Base-by-base conservation (phyloP, 2,888 invertebrate genomes). In the Drosophila buzzatii region DNA sequence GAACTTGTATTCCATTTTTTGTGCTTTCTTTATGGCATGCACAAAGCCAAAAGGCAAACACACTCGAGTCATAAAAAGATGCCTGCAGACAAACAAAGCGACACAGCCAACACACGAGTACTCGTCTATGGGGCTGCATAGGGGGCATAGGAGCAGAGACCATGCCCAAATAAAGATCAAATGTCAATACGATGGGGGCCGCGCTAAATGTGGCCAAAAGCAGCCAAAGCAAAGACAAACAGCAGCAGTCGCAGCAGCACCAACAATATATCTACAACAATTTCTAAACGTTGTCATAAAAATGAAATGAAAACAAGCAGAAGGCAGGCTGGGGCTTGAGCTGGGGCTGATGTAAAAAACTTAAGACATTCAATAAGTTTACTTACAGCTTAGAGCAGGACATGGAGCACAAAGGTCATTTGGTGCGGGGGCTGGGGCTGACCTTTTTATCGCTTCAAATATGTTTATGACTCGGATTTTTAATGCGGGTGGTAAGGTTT, bases 21-120 rank as follows among this genome's bases (percentile, higher is more conserved):
- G 68, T 68, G 72, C 65, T 61, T 76, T 73, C 84, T 93, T 93
- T 92, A 91, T 92, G 92, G 92, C 90, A 91, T 85, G 91, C 67
- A 81, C 70, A 92, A 92, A 92, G 93, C 93, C 93, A 90, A 91
- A 93, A 91, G 92, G 91, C 92, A 92, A 92, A 92, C 93, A 92
- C 90, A 92, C 93, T 92, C 90, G 91, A 92, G 91, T 89, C 92
- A 91, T 92, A 91, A 91, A 91, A 91, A 92, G 92, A 91, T 91
- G 92, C 91, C 92, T 76, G 88, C 82, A 89, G 90, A 90, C 91
- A 91, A 91, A 91, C 91, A 91, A 81, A 88, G 85, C 88, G 77
- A 84, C 81, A 79, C 79, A 84, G 76, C 75, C 72, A 72, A 77
- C 76, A 79, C 58, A 76, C 67, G 70, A 70, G 57, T 67, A 23